Evolutionary conservation across 2,797 vertebrate species (phyloP), one percentile per base, ranked within the genome.

Genomic region (Gorsachius magnificus): DNA sequence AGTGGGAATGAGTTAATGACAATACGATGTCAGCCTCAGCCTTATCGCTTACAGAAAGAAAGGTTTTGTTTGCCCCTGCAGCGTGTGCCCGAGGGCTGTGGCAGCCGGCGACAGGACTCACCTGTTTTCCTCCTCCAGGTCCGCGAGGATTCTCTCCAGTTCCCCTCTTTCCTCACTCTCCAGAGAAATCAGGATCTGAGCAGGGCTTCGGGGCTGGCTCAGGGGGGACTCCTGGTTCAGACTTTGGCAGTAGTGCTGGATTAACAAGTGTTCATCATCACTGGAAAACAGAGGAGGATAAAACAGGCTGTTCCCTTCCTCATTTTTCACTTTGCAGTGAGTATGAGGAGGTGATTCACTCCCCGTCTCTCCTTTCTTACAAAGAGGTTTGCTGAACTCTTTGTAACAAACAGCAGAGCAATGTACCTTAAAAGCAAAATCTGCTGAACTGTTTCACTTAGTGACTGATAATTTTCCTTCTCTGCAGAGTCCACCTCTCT

Each of bases 241-340:
- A 98, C 99, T 99, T 98, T 99, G 99, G 99, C 99, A 99, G 99
- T 99, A 99, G 98, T 99, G 99, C 98, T 99, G 99, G 98, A 99
- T 99, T 99, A 99, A 98, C 98, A 99, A 99, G 98, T 99, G 99
- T 96, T 99, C 99, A 97, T 99, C 99, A 98, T 99, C 99, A n/a
- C 99, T 99, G 98, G 90, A 98, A 98, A 95, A 98, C 90, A 97
- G 51, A 72, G 16, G 5, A 85, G 56, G 74, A 83, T 43, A 78
- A 87, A 83, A 79, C 79, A 79, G n/a, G 41, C 83, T 87, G 77
- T 87, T 95, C 82, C 61, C n/a, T 94, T 94, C 75, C 38, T 68
- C 60, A 17, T 36, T 90, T 91, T 76, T 48, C 87, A 35, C 74
- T 79, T 35, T 2, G 5, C 68, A 70, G 66, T 57, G 71, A 92